These are phyloP conservation scores for Desmophyllum pertusum DNA, from an alignment of 92 coral and sea anemone species.

Conservation along the genomic window DNA sequence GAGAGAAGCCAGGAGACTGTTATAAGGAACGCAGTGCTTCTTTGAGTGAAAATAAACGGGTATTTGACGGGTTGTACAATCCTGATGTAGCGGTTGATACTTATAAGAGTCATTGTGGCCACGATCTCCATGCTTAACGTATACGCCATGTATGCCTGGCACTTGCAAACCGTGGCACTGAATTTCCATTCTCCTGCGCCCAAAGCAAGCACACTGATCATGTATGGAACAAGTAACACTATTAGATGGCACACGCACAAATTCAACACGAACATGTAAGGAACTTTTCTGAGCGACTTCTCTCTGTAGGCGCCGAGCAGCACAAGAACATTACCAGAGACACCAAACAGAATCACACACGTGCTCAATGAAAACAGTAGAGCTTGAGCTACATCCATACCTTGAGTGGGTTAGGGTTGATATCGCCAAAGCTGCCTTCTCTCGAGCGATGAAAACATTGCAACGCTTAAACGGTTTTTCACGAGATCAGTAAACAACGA, in stretches of 20 bases:
- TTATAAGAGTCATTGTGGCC: conserved; percentile 11
- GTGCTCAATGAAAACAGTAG: background rate
- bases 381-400: conserved; percentile 10
- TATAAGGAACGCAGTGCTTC: conserved; percentile 22
- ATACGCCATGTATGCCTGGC: conserved; percentile 33
- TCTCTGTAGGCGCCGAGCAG: conserved; percentile 30
- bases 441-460: background rate
- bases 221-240: conserved; percentile 13
- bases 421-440: background rate
- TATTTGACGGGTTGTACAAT: conserved; percentile 12
- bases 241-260: conserved; percentile 8
- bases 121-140: conserved; percentile 3
- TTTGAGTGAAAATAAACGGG: conserved; percentile 20
- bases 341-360: conserved; percentile 18
- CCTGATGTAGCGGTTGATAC: conserved; percentile 25
- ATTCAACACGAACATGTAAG: conserved; percentile 21
- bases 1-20: conserved; percentile 15
- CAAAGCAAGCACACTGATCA: conserved; percentile 2
- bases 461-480: background rate
- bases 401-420: too few species aligned
- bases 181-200: background rate
- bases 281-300: conserved; percentile 21
- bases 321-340: conserved; percentile 16
- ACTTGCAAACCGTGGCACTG: background rate
- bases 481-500: too few species aligned